Evolutionary conservation across 2,888 invertebrate species (phyloP).

Genomic region (Myopa tessellatipennis): DNA sequence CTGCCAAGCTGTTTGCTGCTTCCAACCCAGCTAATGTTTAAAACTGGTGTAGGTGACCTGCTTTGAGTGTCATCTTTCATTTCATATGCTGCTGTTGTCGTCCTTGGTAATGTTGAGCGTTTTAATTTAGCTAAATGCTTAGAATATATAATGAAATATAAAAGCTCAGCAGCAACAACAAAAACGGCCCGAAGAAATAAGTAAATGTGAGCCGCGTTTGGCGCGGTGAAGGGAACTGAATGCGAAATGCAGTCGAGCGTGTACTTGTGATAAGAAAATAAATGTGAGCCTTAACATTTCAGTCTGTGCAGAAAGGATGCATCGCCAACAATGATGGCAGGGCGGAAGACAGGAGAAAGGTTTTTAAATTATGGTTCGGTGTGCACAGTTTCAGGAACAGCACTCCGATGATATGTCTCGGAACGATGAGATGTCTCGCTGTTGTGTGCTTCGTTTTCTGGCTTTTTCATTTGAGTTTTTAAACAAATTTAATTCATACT

Average conservation of each 20-base stretch:
- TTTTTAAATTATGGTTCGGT: not conserved
- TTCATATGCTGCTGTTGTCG: not conserved
- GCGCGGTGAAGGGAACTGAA: not conserved
- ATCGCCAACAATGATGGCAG: not conserved
- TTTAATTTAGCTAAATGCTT: slow-evolving; percentile 14
- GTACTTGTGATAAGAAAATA: slow-evolving; percentile 56
- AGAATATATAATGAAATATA: not conserved
- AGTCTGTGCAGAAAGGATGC: slow-evolving; percentile 12
- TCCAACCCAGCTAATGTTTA: no score
- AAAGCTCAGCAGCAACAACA: not conserved
- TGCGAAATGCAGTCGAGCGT: slow-evolving; percentile 52
- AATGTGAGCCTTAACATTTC: slow-evolving; percentile 31
- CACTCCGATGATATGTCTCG: not conserved
- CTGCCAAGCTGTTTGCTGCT: no score
- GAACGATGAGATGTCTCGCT: no score
- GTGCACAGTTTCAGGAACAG: slow-evolving; percentile 3
- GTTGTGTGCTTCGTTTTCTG: no score
- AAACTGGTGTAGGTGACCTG: no score
- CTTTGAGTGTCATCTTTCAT: slow-evolving; percentile 13
- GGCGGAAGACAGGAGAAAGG: not conserved
- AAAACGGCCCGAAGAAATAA: not conserved
- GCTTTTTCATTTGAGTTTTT: no score
- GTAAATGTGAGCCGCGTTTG: slow-evolving; percentile 22
- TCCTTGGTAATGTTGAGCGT: not conserved
- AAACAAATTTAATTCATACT: no score